Evolutionary conservation across 2,113 vertebrate species (phyloP).

Genomic region (Chloropsis cyanopogon): DNA sequence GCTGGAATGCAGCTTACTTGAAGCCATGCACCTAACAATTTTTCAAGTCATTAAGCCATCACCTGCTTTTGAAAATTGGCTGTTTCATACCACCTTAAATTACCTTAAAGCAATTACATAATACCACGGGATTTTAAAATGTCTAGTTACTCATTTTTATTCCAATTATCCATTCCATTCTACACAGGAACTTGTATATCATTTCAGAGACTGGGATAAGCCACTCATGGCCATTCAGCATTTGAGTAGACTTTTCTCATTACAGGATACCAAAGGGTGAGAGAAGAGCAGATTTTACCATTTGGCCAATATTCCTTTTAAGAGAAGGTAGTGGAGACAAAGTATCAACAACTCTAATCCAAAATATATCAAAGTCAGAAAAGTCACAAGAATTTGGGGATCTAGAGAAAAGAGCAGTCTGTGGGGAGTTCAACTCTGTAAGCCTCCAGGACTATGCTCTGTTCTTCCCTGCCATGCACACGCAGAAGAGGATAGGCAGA

Average conservation of each 20-base stretch:
- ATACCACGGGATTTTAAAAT: neutral
- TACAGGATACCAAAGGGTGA: neutral
- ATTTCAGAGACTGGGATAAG: neutral
- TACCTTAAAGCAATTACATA: neutral
- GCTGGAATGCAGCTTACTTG: neutral
- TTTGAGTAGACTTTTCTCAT: neutral
- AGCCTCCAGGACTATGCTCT: neutral
- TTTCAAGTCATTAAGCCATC: neutral
- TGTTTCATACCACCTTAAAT: neutral
- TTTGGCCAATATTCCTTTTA: neutral
- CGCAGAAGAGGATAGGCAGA: neutral
- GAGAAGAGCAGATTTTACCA: neutral
- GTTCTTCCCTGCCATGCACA: neutral
- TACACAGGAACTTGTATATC: neutral
- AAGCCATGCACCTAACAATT: neutral
- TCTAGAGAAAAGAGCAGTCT: neutral
- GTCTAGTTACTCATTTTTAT: neutral
- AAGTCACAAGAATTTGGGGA: neutral
- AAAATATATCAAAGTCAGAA: neutral
- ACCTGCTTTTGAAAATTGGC: neutral
- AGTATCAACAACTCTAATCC: neutral
- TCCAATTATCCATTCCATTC: neutral
- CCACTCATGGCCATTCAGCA: neutral
- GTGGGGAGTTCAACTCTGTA: neutral
- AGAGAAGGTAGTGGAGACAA: neutral